A percentile compares a stretch with the other conserved stretches of the same genome.
Conservation (phyloP, 2,888 invertebrate genomes). For the Drosophila setosimentum region DNA sequence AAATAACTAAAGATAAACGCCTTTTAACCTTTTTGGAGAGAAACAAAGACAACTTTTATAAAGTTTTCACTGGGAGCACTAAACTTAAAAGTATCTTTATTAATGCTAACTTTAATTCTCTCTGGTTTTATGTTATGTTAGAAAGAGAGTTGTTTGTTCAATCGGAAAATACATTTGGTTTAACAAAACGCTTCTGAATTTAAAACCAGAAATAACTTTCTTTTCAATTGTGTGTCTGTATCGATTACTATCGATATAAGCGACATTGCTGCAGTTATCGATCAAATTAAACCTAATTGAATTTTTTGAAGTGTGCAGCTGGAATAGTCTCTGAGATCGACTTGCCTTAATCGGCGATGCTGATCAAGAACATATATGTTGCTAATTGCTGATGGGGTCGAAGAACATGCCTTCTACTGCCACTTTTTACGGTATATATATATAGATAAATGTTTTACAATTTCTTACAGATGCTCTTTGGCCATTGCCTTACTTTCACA, state of each 20-base stretch:
- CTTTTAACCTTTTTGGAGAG: background rate
- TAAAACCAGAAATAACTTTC: background rate
- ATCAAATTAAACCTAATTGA: accelerated
- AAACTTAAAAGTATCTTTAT: background rate
- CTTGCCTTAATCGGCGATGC: background rate
- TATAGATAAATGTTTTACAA: background rate
- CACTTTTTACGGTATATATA: background rate
- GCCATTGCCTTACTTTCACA: background rate
- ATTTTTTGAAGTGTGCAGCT: background rate
- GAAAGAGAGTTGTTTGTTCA: background rate
- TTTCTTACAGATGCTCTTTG: background rate
- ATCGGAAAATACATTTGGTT: background rate
- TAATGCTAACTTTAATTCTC: background rate
- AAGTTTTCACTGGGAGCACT: background rate
- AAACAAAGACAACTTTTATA: background rate
- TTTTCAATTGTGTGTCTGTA: background rate
- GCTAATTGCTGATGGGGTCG: background rate
- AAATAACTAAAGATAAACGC: background rate
- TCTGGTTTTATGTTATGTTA: background rate
- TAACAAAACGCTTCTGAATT: background rate
- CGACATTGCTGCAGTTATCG: background rate
- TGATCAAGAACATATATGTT: background rate
- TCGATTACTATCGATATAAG: background rate
- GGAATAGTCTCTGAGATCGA: background rate
- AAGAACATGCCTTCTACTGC: background rate